phyloP scores from a whole-genome alignment of 1,140 invertebrate species.

The Drosophila punjabiensis region DNA sequence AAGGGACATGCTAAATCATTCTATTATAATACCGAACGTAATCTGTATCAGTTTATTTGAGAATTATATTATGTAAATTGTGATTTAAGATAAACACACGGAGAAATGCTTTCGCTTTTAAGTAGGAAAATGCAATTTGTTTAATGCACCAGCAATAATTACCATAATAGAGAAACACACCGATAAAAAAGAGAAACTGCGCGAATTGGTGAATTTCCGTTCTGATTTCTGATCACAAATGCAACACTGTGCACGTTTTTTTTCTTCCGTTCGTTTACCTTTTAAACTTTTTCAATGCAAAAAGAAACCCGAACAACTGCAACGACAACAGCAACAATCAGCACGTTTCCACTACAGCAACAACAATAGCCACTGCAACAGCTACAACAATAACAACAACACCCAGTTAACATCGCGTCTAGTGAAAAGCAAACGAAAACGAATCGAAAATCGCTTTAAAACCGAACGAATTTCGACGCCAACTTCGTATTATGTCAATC shows the following conservation, averaged over 20 bases:
- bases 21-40: constrained; percentile 17
- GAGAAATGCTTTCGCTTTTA: constrained; percentile 54
- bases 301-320: constrained; percentile 22
- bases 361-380: constrained; percentile 27
- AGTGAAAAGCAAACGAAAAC: constrained; percentile 37
- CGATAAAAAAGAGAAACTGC: not conserved
- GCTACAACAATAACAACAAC: constrained; percentile 21
- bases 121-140: constrained; percentile 57
- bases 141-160: constrained; percentile 39
- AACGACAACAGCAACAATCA: constrained; percentile 46
- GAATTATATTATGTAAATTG: constrained; percentile 17
- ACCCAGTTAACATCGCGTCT: constrained; percentile 31
- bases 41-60: constrained; percentile 22
- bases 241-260: constrained; percentile 30
- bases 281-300: constrained; percentile 38
- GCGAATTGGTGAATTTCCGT: constrained; percentile 23
- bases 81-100: constrained; percentile 18
- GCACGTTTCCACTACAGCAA: constrained; percentile 44
- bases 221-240: constrained; percentile 15
- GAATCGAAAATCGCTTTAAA: constrained; percentile 22
- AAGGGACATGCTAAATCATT: constrained; percentile 22
- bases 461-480: constrained; percentile 18
- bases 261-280: constrained; percentile 21
- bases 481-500: constrained; percentile 80
- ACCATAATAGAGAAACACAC: constrained; percentile 18